Evolutionary conservation across 1,140 invertebrate genomes (phyloP).

Genomic region (Pentalonia nigronervosa): DNA sequence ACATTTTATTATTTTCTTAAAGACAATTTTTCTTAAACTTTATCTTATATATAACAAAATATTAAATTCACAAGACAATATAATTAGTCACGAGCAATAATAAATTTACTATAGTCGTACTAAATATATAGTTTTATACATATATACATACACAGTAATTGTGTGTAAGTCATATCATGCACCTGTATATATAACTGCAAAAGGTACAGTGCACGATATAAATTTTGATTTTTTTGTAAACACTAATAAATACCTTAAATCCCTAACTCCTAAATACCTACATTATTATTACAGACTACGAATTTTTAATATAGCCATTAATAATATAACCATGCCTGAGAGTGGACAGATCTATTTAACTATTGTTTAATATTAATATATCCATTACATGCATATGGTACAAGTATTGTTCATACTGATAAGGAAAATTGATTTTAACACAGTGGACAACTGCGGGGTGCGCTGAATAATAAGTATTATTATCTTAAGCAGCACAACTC

Average conservation of each 20-base stretch:
- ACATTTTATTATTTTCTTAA: not conserved
- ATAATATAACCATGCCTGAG: not conserved
- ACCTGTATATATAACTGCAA: not conserved
- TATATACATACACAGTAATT: not conserved
- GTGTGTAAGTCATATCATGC: not conserved
- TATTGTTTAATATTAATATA: not conserved
- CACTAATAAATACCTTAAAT: too few species aligned
- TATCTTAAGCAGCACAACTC: not conserved
- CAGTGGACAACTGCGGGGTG: not conserved
- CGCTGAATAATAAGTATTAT: not conserved
- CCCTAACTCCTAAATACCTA: too few species aligned
- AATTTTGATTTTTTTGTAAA: not conserved
- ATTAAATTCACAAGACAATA: not conserved
- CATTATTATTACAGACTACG: not conserved
- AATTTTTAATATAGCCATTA: not conserved
- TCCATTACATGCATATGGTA: not conserved
- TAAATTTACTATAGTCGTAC: too few species aligned
- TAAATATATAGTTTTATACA: too few species aligned
- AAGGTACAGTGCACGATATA: not conserved
- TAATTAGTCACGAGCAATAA: not conserved
- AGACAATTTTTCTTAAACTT: not conserved
- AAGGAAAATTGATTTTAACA: not conserved
- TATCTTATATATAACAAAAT: not conserved
- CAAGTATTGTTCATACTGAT: not conserved
- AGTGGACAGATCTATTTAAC: not conserved